A percentile compares a stretch with the other conserved stretches of the same genome.
Evolutionary conservation across 2,113 vertebrate genomes (phyloP).

Genomic region (Eolophus roseicapilla): DNA sequence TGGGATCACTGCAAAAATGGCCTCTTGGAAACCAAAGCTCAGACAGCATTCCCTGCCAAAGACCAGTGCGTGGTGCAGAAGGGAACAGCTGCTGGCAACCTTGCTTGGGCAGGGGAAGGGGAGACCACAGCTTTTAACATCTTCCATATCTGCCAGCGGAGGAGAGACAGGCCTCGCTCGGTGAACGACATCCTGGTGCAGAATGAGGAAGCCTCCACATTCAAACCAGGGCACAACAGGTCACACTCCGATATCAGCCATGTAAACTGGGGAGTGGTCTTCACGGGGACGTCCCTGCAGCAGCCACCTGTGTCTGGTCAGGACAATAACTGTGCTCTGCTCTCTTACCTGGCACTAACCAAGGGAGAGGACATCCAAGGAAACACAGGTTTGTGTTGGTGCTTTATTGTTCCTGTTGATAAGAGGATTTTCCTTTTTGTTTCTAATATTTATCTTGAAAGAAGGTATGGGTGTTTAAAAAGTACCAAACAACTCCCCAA

Average conservation of each 20-base stretch:
- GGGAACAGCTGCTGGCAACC: constrained; percentile 78
- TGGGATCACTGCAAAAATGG: constrained; percentile 83
- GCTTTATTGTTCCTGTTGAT: neutral
- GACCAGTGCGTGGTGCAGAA: constrained; percentile 74
- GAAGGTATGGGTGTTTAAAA: neutral
- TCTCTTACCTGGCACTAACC: constrained; percentile 78
- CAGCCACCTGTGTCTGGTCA: constrained; percentile 13
- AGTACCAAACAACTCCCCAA: neutral
- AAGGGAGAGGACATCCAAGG: constrained; percentile 82
- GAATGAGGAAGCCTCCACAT: constrained; percentile 78
- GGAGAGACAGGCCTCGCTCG: constrained; percentile 87
- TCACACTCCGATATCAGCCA: constrained; percentile 86
- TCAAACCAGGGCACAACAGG: constrained; percentile 89
- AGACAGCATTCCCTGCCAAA: constrained; percentile 77
- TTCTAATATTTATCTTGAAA: neutral
- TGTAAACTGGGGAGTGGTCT: constrained; percentile 72
- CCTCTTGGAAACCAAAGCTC: constrained; percentile 77
- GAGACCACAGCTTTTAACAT: constrained; percentile 78
- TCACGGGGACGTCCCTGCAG: constrained; percentile 62
- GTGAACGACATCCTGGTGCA: constrained; percentile 89
- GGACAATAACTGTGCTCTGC: constrained; percentile 51
- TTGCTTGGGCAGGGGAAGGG: constrained; percentile 82
- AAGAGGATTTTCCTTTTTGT: neutral
- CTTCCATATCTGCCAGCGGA: constrained; percentile 83
- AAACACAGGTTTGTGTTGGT: constrained; percentile 81